Evolutionary conservation across 2,113 vertebrate genomes (phyloP).

Genomic region (Miniopterus natalensis): DNA sequence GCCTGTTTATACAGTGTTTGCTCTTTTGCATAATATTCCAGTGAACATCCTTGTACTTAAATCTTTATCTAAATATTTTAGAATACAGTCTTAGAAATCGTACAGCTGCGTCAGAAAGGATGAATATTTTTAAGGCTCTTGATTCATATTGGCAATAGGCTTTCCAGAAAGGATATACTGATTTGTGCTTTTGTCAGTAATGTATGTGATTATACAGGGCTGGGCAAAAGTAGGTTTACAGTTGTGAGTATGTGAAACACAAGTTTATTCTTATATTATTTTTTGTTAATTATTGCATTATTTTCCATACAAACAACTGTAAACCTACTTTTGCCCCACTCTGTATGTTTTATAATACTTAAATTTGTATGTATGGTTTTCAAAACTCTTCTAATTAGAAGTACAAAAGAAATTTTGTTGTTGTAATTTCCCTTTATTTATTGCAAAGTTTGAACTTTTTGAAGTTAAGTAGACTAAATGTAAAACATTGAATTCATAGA

Average conservation of each 20-base stretch:
- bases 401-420: conserved; percentile 36
- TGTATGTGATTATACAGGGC: neutral
- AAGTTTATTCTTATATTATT: neutral
- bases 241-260: neutral
- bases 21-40: conserved; percentile 32
- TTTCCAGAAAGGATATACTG: neutral
- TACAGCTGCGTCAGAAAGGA: neutral
- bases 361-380: neutral
- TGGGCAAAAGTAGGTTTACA: neutral
- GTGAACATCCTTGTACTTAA: neutral
- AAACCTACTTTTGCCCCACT: neutral
- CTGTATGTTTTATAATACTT: conserved; percentile 33
- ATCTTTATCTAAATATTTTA: conserved; percentile 34
- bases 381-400: neutral
- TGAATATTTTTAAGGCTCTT: conserved; percentile 26
- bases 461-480: conserved; percentile 42
- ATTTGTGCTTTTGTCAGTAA: neutral
- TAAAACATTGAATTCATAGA: conserved; percentile 80
- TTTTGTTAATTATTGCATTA: neutral
- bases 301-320: neutral
- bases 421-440: conserved; percentile 53
- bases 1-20: neutral
- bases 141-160: neutral
- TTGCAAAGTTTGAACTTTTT: conserved; percentile 45
- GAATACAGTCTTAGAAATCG: neutral